Evolutionary conservation across 2,888 invertebrate genomes (phyloP).

Genomic region (Bedellia somnulentella): DNA sequence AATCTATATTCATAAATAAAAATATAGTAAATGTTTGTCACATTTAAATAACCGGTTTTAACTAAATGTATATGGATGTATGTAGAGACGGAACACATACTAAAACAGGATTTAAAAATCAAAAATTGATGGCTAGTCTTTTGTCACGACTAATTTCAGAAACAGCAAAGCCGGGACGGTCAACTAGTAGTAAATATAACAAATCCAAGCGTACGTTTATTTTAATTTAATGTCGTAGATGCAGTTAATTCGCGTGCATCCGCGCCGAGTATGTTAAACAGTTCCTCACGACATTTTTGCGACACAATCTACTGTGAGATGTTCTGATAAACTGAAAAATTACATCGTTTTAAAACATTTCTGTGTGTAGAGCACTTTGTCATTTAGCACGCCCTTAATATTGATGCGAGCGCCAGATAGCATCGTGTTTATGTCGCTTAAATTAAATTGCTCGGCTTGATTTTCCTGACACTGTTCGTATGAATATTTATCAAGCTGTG

Average conservation of each 20-base stretch:
- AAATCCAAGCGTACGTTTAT: too few species aligned
- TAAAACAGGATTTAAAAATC: too few species aligned
- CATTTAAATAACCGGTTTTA: too few species aligned
- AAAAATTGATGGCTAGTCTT: too few species aligned
- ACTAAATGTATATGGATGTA: too few species aligned
- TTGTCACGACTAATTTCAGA: too few species aligned
- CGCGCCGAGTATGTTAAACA: constrained; percentile 25
- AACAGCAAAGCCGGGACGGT: too few species aligned
- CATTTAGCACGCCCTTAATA: constrained; percentile 53
- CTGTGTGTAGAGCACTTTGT: constrained; percentile 45
- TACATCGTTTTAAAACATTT: constrained; percentile 19
- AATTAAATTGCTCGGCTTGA: constrained; percentile 52
- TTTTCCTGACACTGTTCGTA: constrained; percentile 41
- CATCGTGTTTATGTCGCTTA: constrained; percentile 50
- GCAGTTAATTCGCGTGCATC: constrained; percentile 24
- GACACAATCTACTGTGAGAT: constrained; percentile 33
- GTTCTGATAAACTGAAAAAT: constrained; percentile 27
- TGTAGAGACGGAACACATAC: too few species aligned
- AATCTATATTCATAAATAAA: too few species aligned
- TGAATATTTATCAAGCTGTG: constrained; percentile 27
- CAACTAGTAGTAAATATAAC: too few species aligned
- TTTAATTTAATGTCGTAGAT: constrained; percentile 26
- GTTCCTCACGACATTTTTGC: constrained; percentile 29
- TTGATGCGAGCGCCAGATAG: constrained; percentile 51
- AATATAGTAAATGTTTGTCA: too few species aligned